A percentile compares a stretch with the other conserved stretches of the same genome.
phyloP scores from a whole-genome alignment of 37 sponge, comb jelly and placozoan species.

The Agelas oroides region DNA sequence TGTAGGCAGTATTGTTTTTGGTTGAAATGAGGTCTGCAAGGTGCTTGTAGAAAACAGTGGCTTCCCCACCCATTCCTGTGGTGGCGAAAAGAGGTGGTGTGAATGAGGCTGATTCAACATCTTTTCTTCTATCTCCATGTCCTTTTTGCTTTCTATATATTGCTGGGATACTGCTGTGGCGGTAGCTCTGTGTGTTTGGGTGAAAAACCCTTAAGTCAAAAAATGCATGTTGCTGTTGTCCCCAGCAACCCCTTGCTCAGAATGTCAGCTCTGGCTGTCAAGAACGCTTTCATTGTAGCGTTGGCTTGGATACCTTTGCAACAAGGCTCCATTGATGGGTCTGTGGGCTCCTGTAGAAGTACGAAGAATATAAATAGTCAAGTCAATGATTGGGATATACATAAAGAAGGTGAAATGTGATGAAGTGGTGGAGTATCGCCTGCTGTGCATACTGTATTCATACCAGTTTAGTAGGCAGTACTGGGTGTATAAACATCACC shows the following conservation, averaged over 20 bases:
- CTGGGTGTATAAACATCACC: no score
- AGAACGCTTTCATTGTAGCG: no score
- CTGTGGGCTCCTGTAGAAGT: no score
- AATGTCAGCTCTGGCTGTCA: neutral
- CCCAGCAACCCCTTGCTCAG: constrained; percentile 14
- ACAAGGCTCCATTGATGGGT: no score
- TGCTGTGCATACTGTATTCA: no score
- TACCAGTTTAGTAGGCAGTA: no score
- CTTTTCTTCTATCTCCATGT: neutral
- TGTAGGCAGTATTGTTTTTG: neutral
- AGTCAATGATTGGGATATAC: no score
- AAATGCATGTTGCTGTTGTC: constrained; percentile 7
- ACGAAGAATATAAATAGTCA: no score
- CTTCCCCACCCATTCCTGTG: neutral
- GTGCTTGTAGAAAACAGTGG: neutral
- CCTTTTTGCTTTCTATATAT: neutral
- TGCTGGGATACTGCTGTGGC: neutral
- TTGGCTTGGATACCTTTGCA: no score
- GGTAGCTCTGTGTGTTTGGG: neutral
- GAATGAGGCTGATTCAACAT: neutral
- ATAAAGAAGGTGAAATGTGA: no score
- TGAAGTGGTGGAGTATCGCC: no score
- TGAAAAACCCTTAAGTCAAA: constrained; percentile 15
- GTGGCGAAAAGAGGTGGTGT: constrained; percentile 4
- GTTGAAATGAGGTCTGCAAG: neutral